phyloP scores from a whole-genome alignment of 2,113 vertebrate species.

The Leiothrix lutea region DNA sequence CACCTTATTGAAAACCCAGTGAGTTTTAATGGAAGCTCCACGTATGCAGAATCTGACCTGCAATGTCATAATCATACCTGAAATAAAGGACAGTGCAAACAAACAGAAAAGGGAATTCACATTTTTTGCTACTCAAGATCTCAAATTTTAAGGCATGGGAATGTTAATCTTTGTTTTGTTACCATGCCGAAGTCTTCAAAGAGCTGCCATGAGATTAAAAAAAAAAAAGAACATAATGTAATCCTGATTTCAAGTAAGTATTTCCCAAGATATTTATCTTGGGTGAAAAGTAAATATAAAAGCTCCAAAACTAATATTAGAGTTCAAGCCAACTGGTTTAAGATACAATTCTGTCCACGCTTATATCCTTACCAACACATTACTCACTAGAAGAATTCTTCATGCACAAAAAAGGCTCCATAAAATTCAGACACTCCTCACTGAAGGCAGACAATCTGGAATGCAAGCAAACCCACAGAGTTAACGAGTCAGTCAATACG shows the following conservation, averaged over 20 bases:
- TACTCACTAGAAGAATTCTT: neutral
- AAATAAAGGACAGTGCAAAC: neutral
- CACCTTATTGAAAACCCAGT: neutral
- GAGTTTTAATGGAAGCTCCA: neutral
- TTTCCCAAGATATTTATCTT: conserved; percentile 3
- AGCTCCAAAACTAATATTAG: neutral
- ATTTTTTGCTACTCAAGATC: neutral
- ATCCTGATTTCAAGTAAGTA: neutral
- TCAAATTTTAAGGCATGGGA: neutral
- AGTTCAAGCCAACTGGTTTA: neutral
- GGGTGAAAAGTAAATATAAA: conserved; percentile 2
- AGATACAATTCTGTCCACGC: neutral
- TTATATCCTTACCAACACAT: neutral
- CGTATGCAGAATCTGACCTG: neutral
- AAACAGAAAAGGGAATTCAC: neutral
- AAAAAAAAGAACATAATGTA: neutral
- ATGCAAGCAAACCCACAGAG: conserved; percentile 11
- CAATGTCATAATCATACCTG: neutral
- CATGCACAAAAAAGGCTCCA: neutral
- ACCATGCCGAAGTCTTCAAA: neutral
- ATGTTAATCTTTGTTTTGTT: neutral
- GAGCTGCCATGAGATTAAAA: neutral
- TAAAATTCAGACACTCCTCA: neutral
- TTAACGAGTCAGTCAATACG: neutral
- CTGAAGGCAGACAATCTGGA: conserved; percentile 20